A percentile compares a stretch with the other conserved stretches of the same genome.
phyloP scores from a whole-genome alignment of 2,113 vertebrate species.

The Tringa solitaria region DNA sequence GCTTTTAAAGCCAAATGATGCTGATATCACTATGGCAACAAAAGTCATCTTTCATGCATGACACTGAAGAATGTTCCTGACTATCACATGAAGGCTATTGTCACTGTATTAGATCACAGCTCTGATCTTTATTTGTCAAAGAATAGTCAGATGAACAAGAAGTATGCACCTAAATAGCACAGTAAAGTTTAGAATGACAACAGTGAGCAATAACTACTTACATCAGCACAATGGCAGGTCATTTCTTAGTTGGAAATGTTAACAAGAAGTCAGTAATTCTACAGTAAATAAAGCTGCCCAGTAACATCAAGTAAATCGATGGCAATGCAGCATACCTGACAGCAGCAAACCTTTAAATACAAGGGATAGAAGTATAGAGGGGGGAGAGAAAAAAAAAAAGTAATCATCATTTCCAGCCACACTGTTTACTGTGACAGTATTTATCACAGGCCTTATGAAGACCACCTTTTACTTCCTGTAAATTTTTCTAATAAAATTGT shows the following conservation, averaged over 20 bases:
- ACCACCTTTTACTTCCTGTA: not conserved
- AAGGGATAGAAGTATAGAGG: not conserved
- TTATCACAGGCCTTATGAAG: not conserved
- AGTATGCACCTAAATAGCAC: not conserved
- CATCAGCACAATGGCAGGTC: not conserved
- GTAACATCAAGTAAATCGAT: not conserved
- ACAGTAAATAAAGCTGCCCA: not conserved
- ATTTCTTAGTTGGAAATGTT: not conserved
- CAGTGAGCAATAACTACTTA: not conserved
- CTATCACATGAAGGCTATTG: not conserved
- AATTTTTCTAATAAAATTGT: not conserved
- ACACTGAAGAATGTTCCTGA: not conserved
- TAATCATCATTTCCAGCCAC: not conserved
- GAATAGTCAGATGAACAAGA: not conserved
- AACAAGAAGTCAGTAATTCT: not conserved
- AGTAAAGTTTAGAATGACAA: not conserved
- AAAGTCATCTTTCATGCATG: not conserved
- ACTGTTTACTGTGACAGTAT: not conserved
- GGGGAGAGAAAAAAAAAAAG: not conserved
- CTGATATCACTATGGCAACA: not conserved
- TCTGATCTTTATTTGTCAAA: constrained; percentile 15
- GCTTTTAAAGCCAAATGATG: not conserved
- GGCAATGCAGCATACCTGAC: not conserved
- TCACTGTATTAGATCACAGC: not conserved
- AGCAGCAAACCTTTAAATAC: not conserved